Conservation (phyloP, 2,888 invertebrate species). For the Podotricha telesiphe region DNA sequence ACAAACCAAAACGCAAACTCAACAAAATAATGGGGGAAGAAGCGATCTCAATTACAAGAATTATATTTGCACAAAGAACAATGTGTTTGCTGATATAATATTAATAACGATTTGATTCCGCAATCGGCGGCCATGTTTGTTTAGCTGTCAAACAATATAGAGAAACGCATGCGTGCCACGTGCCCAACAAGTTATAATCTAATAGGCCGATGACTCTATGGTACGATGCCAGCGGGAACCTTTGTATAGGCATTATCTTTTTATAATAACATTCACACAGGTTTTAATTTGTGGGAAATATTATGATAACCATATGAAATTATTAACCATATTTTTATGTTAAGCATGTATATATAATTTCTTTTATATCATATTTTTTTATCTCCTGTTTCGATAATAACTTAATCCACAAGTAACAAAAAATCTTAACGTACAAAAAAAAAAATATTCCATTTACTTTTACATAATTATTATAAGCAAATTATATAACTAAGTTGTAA, state of each 20-base stretch:
- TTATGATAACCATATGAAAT: conserved; percentile 20
- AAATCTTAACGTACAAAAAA: not conserved
- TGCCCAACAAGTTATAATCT: conserved; percentile 70
- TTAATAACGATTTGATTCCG: conserved; percentile 77
- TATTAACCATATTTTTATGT: not conserved
- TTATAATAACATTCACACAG: conserved; percentile 47
- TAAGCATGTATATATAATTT: not conserved
- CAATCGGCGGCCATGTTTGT: conserved; percentile 76
- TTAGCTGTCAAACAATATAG: conserved; percentile 72
- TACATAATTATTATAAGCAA: not conserved
- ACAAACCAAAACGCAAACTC: conserved; percentile 52
- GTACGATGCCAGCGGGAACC: conserved; percentile 54
- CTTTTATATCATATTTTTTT: too few species aligned
- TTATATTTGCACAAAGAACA: conserved; percentile 76
- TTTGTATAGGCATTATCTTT: conserved; percentile 40
- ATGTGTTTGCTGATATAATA: conserved; percentile 73
- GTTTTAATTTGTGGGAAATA: conserved; percentile 36
- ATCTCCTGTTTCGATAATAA: too few species aligned
- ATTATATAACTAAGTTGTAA: conserved; percentile 11
- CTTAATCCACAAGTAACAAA: too few species aligned
- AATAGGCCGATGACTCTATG: conserved; percentile 56
- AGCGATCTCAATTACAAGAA: conserved; percentile 73
- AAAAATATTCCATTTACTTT: not conserved
- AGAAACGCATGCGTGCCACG: conserved; percentile 67
- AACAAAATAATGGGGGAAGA: conserved; percentile 61